These are phyloP conservation scores for Felis catus DNA, from an alignment of 2,113 vertebrate genomes.

Conservation along the genomic window DNA sequence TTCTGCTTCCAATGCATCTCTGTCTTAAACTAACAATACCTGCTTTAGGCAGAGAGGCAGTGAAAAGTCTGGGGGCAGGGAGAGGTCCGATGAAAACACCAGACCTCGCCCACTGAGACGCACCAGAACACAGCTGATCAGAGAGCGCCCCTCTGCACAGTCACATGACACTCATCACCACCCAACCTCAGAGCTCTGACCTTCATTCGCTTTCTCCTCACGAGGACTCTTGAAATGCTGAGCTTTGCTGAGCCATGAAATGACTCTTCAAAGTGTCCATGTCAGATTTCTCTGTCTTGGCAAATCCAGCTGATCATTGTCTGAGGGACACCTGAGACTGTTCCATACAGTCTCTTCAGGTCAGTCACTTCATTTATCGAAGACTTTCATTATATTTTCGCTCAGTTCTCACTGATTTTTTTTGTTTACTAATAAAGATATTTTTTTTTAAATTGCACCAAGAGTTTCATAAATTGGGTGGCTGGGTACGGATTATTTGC, in stretches of 20 bases:
- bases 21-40: not conserved
- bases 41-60: not conserved
- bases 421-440: not conserved
- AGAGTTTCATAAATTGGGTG: not conserved
- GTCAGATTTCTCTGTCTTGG: too few species aligned
- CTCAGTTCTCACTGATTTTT: not conserved
- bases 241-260: not conserved
- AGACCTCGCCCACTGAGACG: not conserved
- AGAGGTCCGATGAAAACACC: not conserved
- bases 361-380: not conserved
- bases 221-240: not conserved
- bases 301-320: not conserved
- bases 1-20: not conserved
- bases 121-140: accelerated
- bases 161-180: accelerated
- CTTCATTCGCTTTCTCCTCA: not conserved
- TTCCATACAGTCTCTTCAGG: not conserved
- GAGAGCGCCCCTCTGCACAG: accelerated
- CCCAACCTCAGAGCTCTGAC: accelerated
- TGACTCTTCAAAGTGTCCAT: not conserved
- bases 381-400: not conserved
- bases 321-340: not conserved
- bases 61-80: not conserved
- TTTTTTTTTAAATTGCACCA: not conserved
- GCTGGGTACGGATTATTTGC: not conserved